Evolutionary conservation across 2,888 invertebrate genomes (phyloP).

Genomic region (Abrostola triplasia): DNA sequence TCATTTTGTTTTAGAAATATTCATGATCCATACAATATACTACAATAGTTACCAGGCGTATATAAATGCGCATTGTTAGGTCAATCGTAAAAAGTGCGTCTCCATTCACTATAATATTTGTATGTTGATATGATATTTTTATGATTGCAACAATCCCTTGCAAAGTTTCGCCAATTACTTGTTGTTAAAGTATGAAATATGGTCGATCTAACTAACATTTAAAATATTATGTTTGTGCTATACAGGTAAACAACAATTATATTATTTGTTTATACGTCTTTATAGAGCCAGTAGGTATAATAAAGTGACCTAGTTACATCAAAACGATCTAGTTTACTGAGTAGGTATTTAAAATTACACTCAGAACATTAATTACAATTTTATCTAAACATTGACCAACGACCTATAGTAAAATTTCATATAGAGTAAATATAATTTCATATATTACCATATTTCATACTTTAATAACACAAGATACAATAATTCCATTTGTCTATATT

Average conservation of each 20-base stretch:
- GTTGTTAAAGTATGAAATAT: slow-evolving; percentile 48
- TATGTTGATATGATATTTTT: slow-evolving; percentile 60
- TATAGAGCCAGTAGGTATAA: too few species aligned
- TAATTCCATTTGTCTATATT: slow-evolving; percentile 26
- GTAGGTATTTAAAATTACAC: too few species aligned
- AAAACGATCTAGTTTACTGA: too few species aligned
- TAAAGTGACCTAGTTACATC: too few species aligned
- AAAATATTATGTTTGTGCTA: background rate
- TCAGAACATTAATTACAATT: background rate
- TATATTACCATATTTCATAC: slow-evolving; percentile 45
- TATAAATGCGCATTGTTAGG: slow-evolving; percentile 51
- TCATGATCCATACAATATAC: slow-evolving; percentile 15
- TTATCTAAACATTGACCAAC: background rate
- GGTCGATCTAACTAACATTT: slow-evolving; percentile 2
- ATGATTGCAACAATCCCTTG: slow-evolving; percentile 60
- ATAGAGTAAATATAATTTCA: slow-evolving; percentile 8
- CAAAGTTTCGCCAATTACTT: slow-evolving; percentile 17
- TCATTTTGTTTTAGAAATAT: too few species aligned
- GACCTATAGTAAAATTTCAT: background rate
- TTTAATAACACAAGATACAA: slow-evolving; percentile 23
- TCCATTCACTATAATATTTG: slow-evolving; percentile 50
- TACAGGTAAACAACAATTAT: background rate
- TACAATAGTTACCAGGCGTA: slow-evolving; percentile 18
- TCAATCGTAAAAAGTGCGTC: slow-evolving; percentile 52
- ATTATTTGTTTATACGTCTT: too few species aligned